phyloP scores from a whole-genome alignment of 1,140 invertebrate species.

The Penaeus japonicus region DNA sequence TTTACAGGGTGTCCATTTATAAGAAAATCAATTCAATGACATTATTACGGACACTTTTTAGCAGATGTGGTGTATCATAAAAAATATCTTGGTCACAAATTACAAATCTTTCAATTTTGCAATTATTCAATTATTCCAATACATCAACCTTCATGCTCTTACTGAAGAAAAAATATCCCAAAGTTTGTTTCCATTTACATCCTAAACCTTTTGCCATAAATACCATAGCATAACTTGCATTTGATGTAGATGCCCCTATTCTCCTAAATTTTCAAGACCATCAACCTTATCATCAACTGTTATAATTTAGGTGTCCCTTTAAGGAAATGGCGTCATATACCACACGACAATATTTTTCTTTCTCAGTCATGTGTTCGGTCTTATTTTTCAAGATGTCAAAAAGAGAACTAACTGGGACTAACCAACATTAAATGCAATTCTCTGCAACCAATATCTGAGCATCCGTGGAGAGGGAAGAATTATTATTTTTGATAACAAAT shows the following conservation, averaged over 20 bases:
- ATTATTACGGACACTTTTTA: conserved; percentile 25
- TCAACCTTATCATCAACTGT: not conserved
- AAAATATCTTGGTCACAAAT: conserved; percentile 15
- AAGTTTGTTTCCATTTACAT: conserved; percentile 1
- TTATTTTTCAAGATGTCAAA: too few relatives aligned
- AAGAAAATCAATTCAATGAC: not conserved
- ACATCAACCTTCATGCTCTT: not conserved
- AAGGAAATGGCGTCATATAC: too few relatives aligned
- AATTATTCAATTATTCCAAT: not conserved
- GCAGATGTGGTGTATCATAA: not conserved
- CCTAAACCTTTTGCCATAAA: not conserved
- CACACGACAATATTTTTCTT: too few relatives aligned
- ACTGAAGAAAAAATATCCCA: not conserved
- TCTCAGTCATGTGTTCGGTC: too few relatives aligned
- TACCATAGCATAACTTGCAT: not conserved
- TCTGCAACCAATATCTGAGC: too few relatives aligned
- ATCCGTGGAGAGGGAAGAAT: too few relatives aligned
- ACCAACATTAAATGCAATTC: too few relatives aligned
- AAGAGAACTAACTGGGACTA: too few relatives aligned
- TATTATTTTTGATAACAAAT: too few relatives aligned
- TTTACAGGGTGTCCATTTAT: not conserved
- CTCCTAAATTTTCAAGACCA: not conserved
- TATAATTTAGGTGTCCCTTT: too few relatives aligned
- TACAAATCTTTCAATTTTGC: not conserved
- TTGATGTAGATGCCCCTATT: not conserved